Conservation (phyloP, 1,140 invertebrate species). For the Myzus persicae region DNA sequence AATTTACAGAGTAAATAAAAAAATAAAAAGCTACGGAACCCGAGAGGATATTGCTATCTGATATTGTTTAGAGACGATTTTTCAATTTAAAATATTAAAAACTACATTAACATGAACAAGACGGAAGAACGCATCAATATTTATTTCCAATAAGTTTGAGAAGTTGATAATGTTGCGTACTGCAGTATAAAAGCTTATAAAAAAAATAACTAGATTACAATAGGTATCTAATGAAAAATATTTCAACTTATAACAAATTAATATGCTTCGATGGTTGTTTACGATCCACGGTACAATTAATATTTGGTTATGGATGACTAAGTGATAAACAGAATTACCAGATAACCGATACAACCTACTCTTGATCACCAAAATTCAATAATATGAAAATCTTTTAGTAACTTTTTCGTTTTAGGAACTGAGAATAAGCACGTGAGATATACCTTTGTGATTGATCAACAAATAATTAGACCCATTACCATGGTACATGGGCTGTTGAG, state of each 20-base stretch:
- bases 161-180: neutral
- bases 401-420: neutral
- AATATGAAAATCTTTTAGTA: neutral
- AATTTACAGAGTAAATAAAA: neutral
- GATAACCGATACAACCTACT: neutral
- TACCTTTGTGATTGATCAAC: neutral
- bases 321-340: neutral
- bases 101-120: neutral
- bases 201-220: neutral
- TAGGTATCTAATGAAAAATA: neutral
- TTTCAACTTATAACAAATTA: neutral
- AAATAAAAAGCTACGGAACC: neutral
- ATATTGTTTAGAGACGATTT: neutral
- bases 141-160: neutral
- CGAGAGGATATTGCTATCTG: neutral
- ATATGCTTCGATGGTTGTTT: neutral
- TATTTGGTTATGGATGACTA: neutral
- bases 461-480: neutral
- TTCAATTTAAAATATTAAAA: neutral
- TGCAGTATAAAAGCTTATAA: no score
- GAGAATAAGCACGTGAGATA: neutral
- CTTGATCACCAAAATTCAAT: neutral
- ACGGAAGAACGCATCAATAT: neutral
- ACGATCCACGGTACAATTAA: neutral
- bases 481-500: no score